phyloP scores from a whole-genome alignment of 2,113 vertebrate genomes.

The Meles meles region DNA sequence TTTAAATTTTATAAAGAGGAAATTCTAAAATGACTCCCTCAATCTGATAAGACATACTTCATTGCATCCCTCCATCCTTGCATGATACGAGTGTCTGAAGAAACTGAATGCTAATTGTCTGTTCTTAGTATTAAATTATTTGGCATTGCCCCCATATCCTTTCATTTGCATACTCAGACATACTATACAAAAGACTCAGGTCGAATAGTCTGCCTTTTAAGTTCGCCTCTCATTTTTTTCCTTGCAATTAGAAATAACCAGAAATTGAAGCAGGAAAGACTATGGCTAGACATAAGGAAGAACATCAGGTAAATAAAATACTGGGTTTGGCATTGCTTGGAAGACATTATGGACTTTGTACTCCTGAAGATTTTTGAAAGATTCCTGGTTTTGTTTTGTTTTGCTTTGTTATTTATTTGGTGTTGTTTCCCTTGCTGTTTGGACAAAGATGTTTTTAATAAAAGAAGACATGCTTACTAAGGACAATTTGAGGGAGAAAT shows the following conservation, averaged over 20 bases:
- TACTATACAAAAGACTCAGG: neutral
- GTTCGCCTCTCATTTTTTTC: neutral
- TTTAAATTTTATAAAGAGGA: slow-evolving; percentile 50
- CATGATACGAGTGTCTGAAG: neutral
- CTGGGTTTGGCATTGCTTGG: neutral
- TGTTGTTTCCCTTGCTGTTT: slow-evolving; percentile 6
- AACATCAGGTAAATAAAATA: neutral
- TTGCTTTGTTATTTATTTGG: neutral
- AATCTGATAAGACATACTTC: neutral
- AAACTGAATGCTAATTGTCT: neutral
- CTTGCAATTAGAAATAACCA: neutral
- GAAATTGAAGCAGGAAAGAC: neutral
- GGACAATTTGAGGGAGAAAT: neutral
- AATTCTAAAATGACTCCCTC: slow-evolving; percentile 21
- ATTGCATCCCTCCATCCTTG: neutral
- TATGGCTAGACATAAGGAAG: neutral
- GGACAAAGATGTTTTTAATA: neutral
- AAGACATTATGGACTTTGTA: neutral
- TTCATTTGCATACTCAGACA: neutral
- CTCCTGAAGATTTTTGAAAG: neutral
- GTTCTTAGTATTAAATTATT: slow-evolving; percentile 8
- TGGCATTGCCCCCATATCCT: neutral
- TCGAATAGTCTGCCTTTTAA: slow-evolving; percentile 5
- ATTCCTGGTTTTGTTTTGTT: neutral
- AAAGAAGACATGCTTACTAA: neutral